These are phyloP conservation scores for Pteromalus puparum DNA, from an alignment of 1,140 invertebrate species.

Conservation along the genomic window DNA sequence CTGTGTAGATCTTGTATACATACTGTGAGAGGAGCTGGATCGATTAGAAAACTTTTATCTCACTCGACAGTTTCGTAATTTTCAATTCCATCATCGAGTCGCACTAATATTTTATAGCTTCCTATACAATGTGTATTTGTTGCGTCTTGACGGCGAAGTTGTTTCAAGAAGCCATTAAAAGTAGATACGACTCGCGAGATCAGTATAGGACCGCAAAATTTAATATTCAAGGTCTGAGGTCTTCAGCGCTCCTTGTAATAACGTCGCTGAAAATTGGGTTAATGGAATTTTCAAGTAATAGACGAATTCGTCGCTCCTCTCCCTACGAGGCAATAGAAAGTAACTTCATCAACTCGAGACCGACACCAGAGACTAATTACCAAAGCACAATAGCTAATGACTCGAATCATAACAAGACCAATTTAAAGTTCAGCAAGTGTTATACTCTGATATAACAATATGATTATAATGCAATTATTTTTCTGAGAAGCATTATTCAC, in stretches of 20 bases:
- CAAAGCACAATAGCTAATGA: not conserved
- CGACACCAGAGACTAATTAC: not conserved
- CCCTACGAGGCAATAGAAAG: not conserved
- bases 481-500: too few relatives aligned
- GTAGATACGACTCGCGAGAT: not conserved
- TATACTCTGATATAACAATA: too few relatives aligned
- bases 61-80: not conserved
- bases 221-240: constrained; percentile 21
- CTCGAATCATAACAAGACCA: not conserved
- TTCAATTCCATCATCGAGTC: not conserved
- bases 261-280: constrained; percentile 17
- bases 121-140: not conserved
- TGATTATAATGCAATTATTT: too few relatives aligned
- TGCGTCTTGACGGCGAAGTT: not conserved
- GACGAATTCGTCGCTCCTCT: not conserved
- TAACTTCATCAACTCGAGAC: not conserved
- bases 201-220: not conserved
- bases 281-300: constrained; percentile 32
- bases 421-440: not conserved
- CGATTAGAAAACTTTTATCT: too few relatives aligned
- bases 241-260: constrained; percentile 5
- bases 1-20: too few relatives aligned
- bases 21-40: too few relatives aligned
- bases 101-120: not conserved
- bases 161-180: not conserved